Conservation (phyloP, 2,888 invertebrate genomes). For the Gryllus longicercus region DNA sequence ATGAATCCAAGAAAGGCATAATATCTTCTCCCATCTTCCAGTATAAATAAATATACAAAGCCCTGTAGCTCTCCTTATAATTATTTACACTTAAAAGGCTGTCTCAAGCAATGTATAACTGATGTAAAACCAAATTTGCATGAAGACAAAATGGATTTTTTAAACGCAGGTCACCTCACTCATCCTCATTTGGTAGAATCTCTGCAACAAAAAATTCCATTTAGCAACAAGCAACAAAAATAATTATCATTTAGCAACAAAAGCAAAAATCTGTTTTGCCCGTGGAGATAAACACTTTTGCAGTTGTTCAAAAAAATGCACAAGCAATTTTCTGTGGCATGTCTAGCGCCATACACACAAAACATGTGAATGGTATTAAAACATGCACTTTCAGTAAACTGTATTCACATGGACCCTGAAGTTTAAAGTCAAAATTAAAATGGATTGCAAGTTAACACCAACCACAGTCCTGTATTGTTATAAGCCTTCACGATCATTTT, state of each 20-base stretch:
- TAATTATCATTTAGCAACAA: background rate
- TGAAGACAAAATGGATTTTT: background rate
- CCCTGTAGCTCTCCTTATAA: slow-evolving; percentile 29
- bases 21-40: slow-evolving; percentile 36
- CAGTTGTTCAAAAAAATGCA: background rate
- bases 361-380: slow-evolving; percentile 29
- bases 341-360: slow-evolving; percentile 30
- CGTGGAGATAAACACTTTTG: background rate
- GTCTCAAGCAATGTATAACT: background rate
- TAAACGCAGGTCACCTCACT: no score
- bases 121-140: background rate
- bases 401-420: no score
- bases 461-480: background rate
- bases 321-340: slow-evolving; percentile 28
- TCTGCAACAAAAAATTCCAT: no score
- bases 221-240: no score
- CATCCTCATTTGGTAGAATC: no score
- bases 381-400: slow-evolving; percentile 26
- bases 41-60: slow-evolving; percentile 37
- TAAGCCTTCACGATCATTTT: no score
- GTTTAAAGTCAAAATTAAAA: background rate
- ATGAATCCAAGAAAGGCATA: slow-evolving; percentile 1
- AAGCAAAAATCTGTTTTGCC: no score
- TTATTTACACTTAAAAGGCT: slow-evolving; percentile 31
- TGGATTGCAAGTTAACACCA: background rate